Base-by-base conservation (phyloP, 1,140 invertebrate species). In the Lycorma delicatula region DNA sequence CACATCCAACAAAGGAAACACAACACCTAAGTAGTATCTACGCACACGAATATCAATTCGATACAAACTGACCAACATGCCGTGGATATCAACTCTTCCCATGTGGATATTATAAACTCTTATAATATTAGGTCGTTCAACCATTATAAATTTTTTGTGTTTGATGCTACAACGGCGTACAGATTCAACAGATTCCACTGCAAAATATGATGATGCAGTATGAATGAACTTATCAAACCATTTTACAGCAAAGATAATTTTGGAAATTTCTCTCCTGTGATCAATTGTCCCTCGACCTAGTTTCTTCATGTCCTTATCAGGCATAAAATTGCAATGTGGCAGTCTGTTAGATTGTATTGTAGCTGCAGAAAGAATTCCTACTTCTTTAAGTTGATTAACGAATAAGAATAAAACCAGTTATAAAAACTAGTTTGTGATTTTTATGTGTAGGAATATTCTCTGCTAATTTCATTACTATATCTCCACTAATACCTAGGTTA, bases 331-430 rank as follows among this genome's bases (percentile, higher is more conserved):
- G 49, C 59, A 53, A 25, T 47, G 46, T 13, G 44, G 29, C 26
- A 62, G 27, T 46, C 60, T 28, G 49, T 60, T 56, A 28, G 50
- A 27, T 60, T 52, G 54, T 3, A 54, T 48, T n/a, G 60, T 62
- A 28, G 38, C 53, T 46, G 41, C 38, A 41, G 53, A 25, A 16
- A 36, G 50, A 31, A 62, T 62, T 12, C 47, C 53, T 18, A 27
- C 13, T 38, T 34, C 20, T 41, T 49, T 51, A n/a, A 61, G 50
- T 29, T 18, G 6, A 60, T 34, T 20, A 61, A 41, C 11, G 54
- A 22, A 31, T 60, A 61, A n/a, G 57, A 54, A 7, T 58, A 48
- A 41, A 61, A 61, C 50, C 44, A 60, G 31, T 60, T 61, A 26
- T 61, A 60, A 61, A 60, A 34, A 44, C 36, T 18, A 61, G 29